phyloP scores from a whole-genome alignment of 2,888 invertebrate species.

The Drosophila hawaiiensis region DNA sequence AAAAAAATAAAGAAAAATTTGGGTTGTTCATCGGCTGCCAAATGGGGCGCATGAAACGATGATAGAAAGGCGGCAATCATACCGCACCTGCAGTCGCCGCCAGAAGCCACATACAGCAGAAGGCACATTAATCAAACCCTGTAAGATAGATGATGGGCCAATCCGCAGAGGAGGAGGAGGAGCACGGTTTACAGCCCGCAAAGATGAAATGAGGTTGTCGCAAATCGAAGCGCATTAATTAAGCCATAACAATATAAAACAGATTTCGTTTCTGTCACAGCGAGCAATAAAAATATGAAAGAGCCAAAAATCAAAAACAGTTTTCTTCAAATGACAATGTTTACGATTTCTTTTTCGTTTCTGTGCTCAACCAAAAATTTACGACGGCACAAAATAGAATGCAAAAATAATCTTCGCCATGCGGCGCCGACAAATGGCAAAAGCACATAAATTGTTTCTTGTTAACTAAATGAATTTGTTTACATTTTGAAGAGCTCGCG shows the following conservation, averaged over 20 bases:
- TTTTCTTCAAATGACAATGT: slow-evolving; percentile 2
- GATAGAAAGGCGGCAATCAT: slow-evolving; percentile 25
- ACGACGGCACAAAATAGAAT: slow-evolving; percentile 14
- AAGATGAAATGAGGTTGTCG: slow-evolving; percentile 17
- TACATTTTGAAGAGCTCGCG: slow-evolving; percentile 45
- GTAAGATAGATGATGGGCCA: slow-evolving; percentile 41
- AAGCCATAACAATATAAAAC: slow-evolving; percentile 61
- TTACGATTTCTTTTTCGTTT: slow-evolving; percentile 1
- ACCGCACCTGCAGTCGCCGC: slow-evolving; percentile 15
- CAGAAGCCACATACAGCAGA: slow-evolving; percentile 24
- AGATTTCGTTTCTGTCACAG: slow-evolving; percentile 42
- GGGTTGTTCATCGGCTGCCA: slow-evolving; percentile 32
- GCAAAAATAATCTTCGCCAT: slow-evolving; percentile 39
- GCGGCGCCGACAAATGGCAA: slow-evolving; percentile 31
- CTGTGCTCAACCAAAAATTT: slow-evolving; percentile 13
- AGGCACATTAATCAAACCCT: slow-evolving; percentile 43
- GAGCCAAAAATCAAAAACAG: neutral
- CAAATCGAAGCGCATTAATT: slow-evolving; percentile 64
- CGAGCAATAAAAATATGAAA: slow-evolving; percentile 17
- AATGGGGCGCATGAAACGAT: slow-evolving; percentile 35
- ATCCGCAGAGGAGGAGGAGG: neutral
- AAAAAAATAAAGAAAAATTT: slow-evolving; percentile 3
- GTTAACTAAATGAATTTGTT: slow-evolving; percentile 62
- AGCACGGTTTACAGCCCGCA: slow-evolving; percentile 15
- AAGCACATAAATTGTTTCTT: slow-evolving; percentile 47